Percentiles rank a stretch among this genome's conserved stretches.
phyloP scores from a whole-genome alignment of 92 coral and sea anemone genomes.

The Palythoa grandiflora region DNA sequence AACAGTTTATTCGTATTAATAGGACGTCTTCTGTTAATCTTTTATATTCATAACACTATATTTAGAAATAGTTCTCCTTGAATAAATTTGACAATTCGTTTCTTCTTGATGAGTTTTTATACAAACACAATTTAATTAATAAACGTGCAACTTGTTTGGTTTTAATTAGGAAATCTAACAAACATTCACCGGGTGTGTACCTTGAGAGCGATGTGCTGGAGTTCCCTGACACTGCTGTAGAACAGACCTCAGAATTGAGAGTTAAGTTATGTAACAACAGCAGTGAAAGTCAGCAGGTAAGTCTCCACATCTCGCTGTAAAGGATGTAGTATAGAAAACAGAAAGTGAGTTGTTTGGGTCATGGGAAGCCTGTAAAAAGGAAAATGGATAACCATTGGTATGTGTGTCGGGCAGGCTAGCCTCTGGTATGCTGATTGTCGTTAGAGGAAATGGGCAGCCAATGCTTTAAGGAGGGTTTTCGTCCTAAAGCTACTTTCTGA shows the following conservation, averaged over 20 bases:
- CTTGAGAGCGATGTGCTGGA: slow-evolving; percentile 69
- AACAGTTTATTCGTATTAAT: too few species aligned
- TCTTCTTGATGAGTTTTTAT: not conserved
- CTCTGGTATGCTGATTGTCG: too few species aligned
- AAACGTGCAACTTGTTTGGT: not conserved
- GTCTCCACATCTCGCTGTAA: not conserved
- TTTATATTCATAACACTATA: too few species aligned
- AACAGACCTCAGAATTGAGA: slow-evolving; percentile 68
- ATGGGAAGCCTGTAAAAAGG: not conserved
- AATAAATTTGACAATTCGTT: too few species aligned
- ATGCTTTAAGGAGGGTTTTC: too few species aligned
- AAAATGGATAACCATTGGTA: too few species aligned
- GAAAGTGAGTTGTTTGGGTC: not conserved
- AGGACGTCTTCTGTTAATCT: too few species aligned
- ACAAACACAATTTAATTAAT: not conserved
- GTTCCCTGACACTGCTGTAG: slow-evolving; percentile 82
- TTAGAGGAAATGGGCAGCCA: too few species aligned
- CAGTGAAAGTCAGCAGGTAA: slow-evolving; percentile 62
- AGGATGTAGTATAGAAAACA: not conserved
- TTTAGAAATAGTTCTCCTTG: too few species aligned
- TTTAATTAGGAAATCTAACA: slow-evolving; percentile 36
- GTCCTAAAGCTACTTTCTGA: too few species aligned
- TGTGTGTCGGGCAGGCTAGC: too few species aligned
- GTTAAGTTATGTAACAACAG: slow-evolving; percentile 82
- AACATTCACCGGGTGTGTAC: slow-evolving; percentile 75